A percentile compares a stretch with the other conserved stretches of the same genome.
Evolutionary conservation across 2,888 invertebrate species (phyloP).

Genomic region (Heliothis peltigera): DNA sequence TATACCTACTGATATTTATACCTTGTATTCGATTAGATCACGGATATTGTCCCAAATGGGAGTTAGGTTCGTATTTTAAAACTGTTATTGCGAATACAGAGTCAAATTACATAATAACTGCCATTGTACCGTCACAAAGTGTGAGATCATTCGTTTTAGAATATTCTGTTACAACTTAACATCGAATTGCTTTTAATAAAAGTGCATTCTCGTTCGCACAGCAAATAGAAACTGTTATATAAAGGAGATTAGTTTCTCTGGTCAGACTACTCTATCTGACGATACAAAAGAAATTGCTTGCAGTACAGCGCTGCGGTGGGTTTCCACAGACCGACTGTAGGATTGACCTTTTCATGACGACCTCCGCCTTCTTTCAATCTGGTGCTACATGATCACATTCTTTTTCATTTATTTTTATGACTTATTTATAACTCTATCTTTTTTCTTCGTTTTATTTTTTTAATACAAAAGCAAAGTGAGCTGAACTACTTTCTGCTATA

Average conservation of each 20-base stretch:
- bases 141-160: slow-evolving; percentile 47
- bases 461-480: slow-evolving; percentile 7
- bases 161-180: slow-evolving; percentile 28
- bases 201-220: slow-evolving; percentile 22
- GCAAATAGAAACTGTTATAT: slow-evolving; percentile 37
- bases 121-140: slow-evolving; percentile 28
- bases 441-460: slow-evolving; percentile 6
- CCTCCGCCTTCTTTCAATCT: slow-evolving; percentile 32
- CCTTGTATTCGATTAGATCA: slow-evolving; percentile 46
- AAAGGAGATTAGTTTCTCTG: slow-evolving; percentile 40
- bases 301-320: slow-evolving; percentile 45
- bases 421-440: neutral
- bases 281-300: slow-evolving; percentile 50
- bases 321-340: slow-evolving; percentile 31
- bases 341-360: slow-evolving; percentile 47
- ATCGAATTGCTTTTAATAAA: slow-evolving; percentile 51
- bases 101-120: slow-evolving; percentile 58
- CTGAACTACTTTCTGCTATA: slow-evolving; percentile 7
- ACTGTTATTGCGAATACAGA: slow-evolving; percentile 52
- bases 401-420: slow-evolving; percentile 31
- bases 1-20: slow-evolving; percentile 22
- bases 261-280: slow-evolving; percentile 24
- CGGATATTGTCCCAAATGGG: slow-evolving; percentile 44
- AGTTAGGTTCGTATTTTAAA: slow-evolving; percentile 48
- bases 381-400: slow-evolving; percentile 17